phyloP scores from a whole-genome alignment of 2,797 vertebrate genomes.

The Naso thynnoides region DNA sequence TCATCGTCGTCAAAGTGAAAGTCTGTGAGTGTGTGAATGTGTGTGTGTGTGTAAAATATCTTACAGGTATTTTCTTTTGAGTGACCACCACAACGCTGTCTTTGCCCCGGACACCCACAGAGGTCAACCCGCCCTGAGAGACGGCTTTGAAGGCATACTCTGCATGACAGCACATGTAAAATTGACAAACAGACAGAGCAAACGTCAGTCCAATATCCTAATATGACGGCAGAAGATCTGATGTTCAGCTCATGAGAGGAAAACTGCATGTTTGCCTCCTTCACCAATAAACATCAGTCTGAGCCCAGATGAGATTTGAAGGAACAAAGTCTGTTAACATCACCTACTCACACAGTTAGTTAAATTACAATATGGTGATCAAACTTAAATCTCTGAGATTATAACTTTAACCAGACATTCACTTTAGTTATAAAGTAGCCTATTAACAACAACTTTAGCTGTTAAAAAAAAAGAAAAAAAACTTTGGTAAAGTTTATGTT shows the following conservation, averaged over 20 bases:
- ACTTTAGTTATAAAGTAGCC: no score
- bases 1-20: slow-evolving; percentile 17
- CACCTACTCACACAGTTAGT: no score
- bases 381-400: neutral
- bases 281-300: neutral
- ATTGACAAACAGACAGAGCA: neutral
- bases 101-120: slow-evolving; percentile 81
- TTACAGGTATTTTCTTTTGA: slow-evolving; percentile 87
- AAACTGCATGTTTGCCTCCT: neutral
- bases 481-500: no score
- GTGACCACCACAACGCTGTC: slow-evolving; percentile 83
- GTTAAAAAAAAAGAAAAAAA: neutral
- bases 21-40: slow-evolving; percentile 22
- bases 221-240: neutral
- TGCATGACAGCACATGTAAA: slow-evolving; percentile 41
- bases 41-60: slow-evolving; percentile 36
- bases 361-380: no score
- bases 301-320: no score
- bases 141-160: slow-evolving; percentile 89
- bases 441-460: no score
- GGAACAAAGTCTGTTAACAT: no score
- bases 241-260: neutral
- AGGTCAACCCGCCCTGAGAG: slow-evolving; percentile 82
- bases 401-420: no score
- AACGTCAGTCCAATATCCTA: neutral